Percentiles rank a stretch among this genome's conserved stretches.
These are phyloP conservation scores for Lethenteron reissneri DNA, from an alignment of 2,113 vertebrate species.

Conservation along the genomic window DNA sequence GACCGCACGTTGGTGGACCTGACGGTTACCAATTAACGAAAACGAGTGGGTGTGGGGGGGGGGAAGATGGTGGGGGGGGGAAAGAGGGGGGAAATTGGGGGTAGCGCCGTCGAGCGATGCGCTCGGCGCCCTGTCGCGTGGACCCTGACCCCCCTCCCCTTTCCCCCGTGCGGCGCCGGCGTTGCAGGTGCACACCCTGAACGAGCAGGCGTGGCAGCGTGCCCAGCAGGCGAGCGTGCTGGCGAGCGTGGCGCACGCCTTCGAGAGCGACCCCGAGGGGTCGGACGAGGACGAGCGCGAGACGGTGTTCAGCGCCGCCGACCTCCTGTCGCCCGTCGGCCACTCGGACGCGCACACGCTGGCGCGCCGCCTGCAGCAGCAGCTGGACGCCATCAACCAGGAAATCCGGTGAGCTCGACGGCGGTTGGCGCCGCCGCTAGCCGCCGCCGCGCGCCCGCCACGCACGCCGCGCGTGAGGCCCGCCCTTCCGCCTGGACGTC, in stretches of 20 bases:
- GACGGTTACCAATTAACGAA: no score
- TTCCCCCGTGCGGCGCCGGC: no score
- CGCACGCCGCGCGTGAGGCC: no score
- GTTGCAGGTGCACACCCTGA: constrained; percentile 22
- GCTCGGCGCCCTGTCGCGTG: no score
- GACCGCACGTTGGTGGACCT: no score
- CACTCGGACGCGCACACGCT: constrained; percentile 71
- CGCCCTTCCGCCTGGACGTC: no score
- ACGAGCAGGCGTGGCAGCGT: constrained; percentile 45
- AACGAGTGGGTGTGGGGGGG: no score
- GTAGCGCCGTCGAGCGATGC: no score
- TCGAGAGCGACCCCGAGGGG: constrained; percentile 39
- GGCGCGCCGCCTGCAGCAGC: constrained; percentile 73
- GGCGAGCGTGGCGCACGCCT: constrained; percentile 33
- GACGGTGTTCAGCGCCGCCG: constrained; percentile 38
- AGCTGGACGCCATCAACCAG: constrained; percentile 76
- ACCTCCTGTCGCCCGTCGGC: constrained; percentile 56
- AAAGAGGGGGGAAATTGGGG: no score
- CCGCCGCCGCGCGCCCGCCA: no score
- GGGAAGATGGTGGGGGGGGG: no score
- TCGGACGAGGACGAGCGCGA: constrained; percentile 59
- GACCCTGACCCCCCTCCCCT: no score
- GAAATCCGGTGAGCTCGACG: constrained; percentile 50
- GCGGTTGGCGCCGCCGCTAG: background rate
- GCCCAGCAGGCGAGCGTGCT: constrained; percentile 32